Evolutionary conservation across 2,888 invertebrate species (phyloP), one percentile per base, ranked within the genome.

Genomic region (Leptopilina drosophilae): DNA sequence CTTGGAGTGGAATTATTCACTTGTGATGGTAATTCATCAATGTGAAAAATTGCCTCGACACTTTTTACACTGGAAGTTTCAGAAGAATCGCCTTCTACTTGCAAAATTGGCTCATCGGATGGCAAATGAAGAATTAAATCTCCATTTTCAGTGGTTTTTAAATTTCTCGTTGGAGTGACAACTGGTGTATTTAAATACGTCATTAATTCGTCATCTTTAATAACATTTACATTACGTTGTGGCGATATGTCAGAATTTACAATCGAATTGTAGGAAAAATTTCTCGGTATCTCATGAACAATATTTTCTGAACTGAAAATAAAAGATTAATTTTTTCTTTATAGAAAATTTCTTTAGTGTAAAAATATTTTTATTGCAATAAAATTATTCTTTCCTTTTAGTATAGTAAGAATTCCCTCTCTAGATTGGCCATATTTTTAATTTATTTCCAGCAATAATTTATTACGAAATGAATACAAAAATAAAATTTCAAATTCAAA

Each of bases 171-270:
- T 5, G 89, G 87, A 33, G 86, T 86, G 26, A 77, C 78, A 12
- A 78, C 78, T 12, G 87, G 84, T 12, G 86, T 85, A 77, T 90
- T 88, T 26, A 89, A 77, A 79, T 85, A 88, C 2, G 84, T 85
- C 20, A 88, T 81, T 14, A 88, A 77, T 11, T 87, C 88, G 0
- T 89, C 89, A 5, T 90, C 88, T 77, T 80, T 85, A 69, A n/a
- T 33, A 3, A 53, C 14, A 73, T 73, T 73, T 9, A n/a, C 7
- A 33, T 14, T 56, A 4, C 14, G 12, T 7, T 26, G n/a, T 14
- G 26, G 11, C 49, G 73, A 14, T 53, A 53, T 73, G n/a, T 73
- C 53, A 49, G 12, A 14, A 33, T n/a, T 56, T 53, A 53, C 5
- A 5, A 56, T 14, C 5, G 56, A 53, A n/a, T 14, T 53, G 53